A percentile compares a stretch with the other conserved stretches of the same genome.
Conservation (phyloP, 2,113 vertebrate genomes). For the Alouatta palliata region DNA sequence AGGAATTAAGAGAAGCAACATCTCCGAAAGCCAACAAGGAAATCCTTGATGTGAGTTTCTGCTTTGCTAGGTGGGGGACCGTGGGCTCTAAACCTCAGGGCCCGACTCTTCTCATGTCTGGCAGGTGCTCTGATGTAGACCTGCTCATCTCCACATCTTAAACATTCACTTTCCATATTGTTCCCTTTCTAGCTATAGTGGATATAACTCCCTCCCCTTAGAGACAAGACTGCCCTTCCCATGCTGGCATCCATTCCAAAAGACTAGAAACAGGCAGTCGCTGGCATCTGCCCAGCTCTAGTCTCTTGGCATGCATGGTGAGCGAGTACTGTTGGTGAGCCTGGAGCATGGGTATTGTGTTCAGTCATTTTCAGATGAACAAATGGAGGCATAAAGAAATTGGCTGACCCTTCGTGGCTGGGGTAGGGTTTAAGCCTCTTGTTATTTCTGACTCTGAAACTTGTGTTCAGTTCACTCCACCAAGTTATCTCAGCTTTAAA, state of each 20-base stretch:
- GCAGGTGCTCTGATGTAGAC: not conserved
- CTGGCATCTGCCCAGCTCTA: not conserved
- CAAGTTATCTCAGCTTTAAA: not conserved
- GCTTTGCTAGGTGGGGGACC: rapidly evolving
- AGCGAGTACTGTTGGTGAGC: rapidly evolving
- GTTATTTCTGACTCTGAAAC: not conserved
- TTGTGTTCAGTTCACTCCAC: not conserved
- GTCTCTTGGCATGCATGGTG: too few relatives aligned
- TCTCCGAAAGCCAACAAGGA: slow-evolving; percentile 98
- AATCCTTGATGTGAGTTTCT: slow-evolving; percentile 93
- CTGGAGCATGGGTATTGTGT: rapidly evolving
- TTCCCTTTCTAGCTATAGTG: not conserved
- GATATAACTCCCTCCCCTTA: not conserved
- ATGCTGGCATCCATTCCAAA: too few relatives aligned
- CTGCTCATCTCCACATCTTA: not conserved
- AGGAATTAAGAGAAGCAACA: slow-evolving; percentile 94
- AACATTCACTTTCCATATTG: not conserved
- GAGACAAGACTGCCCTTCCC: not conserved
- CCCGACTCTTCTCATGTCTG: too few relatives aligned
- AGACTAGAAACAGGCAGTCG: too few relatives aligned
- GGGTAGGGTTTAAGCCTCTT: rapidly evolving
- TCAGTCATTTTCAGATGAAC: rapidly evolving
- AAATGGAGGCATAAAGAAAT: too few relatives aligned
- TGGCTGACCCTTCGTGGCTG: rapidly evolving
- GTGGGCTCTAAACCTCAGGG: rapidly evolving